These are phyloP conservation scores for Acrobasis repandana DNA, from an alignment of 2,888 invertebrate species.

Conservation along the genomic window DNA sequence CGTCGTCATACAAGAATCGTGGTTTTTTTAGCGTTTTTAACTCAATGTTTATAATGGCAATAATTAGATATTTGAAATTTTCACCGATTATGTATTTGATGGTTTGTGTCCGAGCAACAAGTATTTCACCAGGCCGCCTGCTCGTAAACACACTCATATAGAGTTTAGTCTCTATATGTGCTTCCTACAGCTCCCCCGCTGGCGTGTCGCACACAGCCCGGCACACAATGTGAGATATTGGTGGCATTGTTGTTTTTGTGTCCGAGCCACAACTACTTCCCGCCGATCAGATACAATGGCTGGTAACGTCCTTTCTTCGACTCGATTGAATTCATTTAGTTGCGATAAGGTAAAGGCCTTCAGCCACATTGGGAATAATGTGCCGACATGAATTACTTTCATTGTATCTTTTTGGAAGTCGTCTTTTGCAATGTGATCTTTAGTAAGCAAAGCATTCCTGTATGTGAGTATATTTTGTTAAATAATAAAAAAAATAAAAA, in stretches of 20 bases:
- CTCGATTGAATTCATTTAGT: slow-evolving; percentile 14
- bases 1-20: too few species aligned
- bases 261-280: not conserved
- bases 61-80: too few species aligned
- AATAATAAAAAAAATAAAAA: too few species aligned
- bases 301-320: slow-evolving; percentile 8
- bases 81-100: too few species aligned
- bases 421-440: not conserved
- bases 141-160: too few species aligned
- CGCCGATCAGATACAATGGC: slow-evolving; percentile 9
- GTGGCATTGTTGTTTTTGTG: slow-evolving; percentile 15
- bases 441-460: too few species aligned
- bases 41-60: too few species aligned
- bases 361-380: not conserved
- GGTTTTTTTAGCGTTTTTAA: too few species aligned
- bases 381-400: not conserved
- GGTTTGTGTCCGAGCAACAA: too few species aligned
- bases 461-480: too few species aligned
- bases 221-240: slow-evolving; percentile 14
- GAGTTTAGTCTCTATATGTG: not conserved
- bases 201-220: slow-evolving; percentile 1
- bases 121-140: too few species aligned
- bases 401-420: not conserved
- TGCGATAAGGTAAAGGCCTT: not conserved
- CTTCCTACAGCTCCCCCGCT: not conserved